These are phyloP conservation scores for Drosophila santomea DNA, from an alignment of 1,140 invertebrate species.

Conservation along the genomic window DNA sequence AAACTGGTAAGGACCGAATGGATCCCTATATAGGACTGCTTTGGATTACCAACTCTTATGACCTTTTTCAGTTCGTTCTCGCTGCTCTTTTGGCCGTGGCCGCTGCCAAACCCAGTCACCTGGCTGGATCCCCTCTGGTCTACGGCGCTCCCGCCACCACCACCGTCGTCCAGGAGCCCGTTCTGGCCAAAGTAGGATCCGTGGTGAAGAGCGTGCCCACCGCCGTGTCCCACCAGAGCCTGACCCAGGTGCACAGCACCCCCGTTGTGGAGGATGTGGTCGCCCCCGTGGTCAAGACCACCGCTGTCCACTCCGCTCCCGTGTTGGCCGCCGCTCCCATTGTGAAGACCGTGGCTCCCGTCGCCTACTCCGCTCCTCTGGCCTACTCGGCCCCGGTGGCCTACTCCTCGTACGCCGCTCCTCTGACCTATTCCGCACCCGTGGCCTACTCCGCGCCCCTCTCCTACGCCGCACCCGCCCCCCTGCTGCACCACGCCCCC, in stretches of 20 bases:
- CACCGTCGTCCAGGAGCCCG: slow-evolving; percentile 62
- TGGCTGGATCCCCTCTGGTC: slow-evolving; percentile 65
- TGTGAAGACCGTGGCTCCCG: slow-evolving; percentile 35
- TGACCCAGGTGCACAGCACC: slow-evolving; percentile 73
- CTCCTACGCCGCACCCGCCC: slow-evolving; percentile 53
- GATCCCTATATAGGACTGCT: too few species aligned
- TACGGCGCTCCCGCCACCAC: slow-evolving; percentile 59
- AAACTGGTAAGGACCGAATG: slow-evolving; percentile 83
- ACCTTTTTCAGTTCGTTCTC: slow-evolving; percentile 85
- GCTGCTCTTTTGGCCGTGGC: slow-evolving; percentile 86
- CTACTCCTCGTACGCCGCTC: slow-evolving; percentile 46
- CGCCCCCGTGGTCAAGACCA: slow-evolving; percentile 73
- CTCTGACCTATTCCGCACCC: slow-evolving; percentile 45
- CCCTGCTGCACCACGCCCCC: slow-evolving; percentile 5
- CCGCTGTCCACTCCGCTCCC: slow-evolving; percentile 59
- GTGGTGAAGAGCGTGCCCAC: slow-evolving; percentile 84
- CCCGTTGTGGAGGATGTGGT: slow-evolving; percentile 71
- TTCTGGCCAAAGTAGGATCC: slow-evolving; percentile 75
- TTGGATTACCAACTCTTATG: slow-evolving; percentile 12
- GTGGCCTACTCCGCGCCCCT: slow-evolving; percentile 63
- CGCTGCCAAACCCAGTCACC: slow-evolving; percentile 85
- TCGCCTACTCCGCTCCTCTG: slow-evolving; percentile 44
- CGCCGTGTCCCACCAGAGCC: slow-evolving; percentile 85
- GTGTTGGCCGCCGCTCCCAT: slow-evolving; percentile 43
- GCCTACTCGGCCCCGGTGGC: slow-evolving; percentile 45